These are phyloP conservation scores for Clamator glandarius DNA, from an alignment of 2,797 vertebrate species.

Conservation along the genomic window DNA sequence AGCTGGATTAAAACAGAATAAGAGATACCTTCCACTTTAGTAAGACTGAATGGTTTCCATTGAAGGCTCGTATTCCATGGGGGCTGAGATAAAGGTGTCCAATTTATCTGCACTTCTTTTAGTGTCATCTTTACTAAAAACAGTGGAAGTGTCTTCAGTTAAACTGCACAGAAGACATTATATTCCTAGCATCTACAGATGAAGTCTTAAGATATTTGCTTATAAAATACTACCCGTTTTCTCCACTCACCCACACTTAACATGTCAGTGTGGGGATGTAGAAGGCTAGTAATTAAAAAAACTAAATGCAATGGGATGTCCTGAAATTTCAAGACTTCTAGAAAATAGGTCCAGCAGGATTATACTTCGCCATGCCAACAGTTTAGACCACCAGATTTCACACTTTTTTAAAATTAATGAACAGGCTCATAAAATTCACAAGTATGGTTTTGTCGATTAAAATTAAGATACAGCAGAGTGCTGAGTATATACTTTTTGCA, in stretches of 20 bases:
- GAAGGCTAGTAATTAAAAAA: not conserved
- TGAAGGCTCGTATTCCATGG: not conserved
- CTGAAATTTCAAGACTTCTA: not conserved
- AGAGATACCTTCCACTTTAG: not conserved
- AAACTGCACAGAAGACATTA: not conserved
- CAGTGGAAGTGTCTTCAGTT: not conserved
- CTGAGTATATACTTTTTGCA: not conserved
- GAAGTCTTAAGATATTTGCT: not conserved
- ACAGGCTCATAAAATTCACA: not conserved
- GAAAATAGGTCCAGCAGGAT: not conserved
- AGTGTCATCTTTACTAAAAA: not conserved
- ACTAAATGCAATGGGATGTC: not conserved
- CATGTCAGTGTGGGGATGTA: not conserved
- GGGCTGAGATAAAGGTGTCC: slow-evolving; percentile 10
- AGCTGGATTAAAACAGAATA: slow-evolving; percentile 45
- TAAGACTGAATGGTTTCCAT: not conserved
- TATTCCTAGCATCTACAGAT: not conserved
- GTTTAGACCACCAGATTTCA: not conserved
- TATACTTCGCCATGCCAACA: not conserved
- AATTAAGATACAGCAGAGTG: not conserved
- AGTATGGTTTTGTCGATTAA: not conserved
- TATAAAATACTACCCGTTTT: not conserved
- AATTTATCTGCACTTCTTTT: not conserved
- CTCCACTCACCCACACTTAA: not conserved
- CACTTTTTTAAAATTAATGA: not conserved